A percentile compares a stretch with the other conserved stretches of the same genome.
These are phyloP conservation scores for Phrynocephalus versicolor DNA, from an alignment of 2,113 vertebrate species.

Conservation along the genomic window DNA sequence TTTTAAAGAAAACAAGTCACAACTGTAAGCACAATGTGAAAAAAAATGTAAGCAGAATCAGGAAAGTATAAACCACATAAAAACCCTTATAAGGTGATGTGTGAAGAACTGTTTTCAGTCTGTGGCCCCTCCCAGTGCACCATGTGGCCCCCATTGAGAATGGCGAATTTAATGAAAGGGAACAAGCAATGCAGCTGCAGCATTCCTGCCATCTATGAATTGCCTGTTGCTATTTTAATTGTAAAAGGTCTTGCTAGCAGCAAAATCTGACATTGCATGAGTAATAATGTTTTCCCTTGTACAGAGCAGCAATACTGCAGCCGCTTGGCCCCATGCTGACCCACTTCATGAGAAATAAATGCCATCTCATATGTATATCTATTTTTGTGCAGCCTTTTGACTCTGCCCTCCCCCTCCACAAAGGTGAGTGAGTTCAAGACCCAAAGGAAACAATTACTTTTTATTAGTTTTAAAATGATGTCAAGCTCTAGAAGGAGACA, in stretches of 20 bases:
- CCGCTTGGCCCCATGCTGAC: neutral
- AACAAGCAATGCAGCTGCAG: neutral
- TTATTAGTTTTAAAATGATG: neutral
- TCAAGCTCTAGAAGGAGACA: fast-evolving
- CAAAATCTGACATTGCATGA: neutral
- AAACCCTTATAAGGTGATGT: too few species aligned
- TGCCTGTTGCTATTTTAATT: neutral
- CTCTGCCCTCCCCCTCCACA: neutral
- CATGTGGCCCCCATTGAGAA: too few species aligned
- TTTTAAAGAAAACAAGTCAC: too few species aligned
- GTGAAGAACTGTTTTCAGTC: too few species aligned
- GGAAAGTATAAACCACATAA: too few species aligned
- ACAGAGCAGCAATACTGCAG: neutral
- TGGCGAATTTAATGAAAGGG: neutral
- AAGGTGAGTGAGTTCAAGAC: neutral
- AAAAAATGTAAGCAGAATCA: too few species aligned
- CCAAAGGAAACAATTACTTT: neutral
- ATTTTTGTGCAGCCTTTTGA: neutral
- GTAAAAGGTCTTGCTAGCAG: neutral
- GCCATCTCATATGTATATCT: conserved; percentile 2
- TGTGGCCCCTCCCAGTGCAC: too few species aligned
- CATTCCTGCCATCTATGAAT: neutral
- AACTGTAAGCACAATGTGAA: too few species aligned
- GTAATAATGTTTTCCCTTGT: neutral
- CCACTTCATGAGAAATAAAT: neutral